Conservation (phyloP, 2,113 vertebrate genomes). For the Takifugu flavidus region DNA sequence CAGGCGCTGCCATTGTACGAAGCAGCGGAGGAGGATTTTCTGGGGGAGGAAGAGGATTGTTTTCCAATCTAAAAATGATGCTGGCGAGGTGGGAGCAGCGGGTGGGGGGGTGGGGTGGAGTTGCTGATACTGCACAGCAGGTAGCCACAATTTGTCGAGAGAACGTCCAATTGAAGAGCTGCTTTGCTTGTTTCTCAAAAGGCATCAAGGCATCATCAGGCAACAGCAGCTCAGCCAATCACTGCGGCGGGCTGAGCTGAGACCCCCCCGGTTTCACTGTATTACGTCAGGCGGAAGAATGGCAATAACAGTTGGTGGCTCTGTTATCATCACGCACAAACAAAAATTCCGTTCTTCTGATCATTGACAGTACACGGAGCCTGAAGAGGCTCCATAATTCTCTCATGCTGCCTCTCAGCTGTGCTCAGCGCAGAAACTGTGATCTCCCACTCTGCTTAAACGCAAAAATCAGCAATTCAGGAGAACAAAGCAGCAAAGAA, state of each 20-base stretch:
- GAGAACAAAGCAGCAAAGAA: constrained; percentile 39
- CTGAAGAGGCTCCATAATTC: neutral
- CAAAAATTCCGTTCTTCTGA: no score
- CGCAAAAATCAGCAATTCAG: constrained; percentile 22
- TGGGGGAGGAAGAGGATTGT: constrained; percentile 31
- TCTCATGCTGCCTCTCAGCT: neutral
- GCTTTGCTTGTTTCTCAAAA: neutral
- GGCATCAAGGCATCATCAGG: constrained; percentile 22
- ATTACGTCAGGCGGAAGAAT: constrained; percentile 1
- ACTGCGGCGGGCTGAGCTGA: constrained; percentile 31
- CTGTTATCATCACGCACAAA: no score
- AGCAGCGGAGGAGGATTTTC: constrained; percentile 32
- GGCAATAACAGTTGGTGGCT: no score
- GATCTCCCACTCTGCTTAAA: constrained; percentile 15
- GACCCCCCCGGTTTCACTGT: constrained; percentile 3
- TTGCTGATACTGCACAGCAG: constrained; percentile 23
- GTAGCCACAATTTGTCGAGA: constrained; percentile 21
- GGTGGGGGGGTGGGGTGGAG: neutral
- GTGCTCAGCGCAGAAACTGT: constrained; percentile 3
- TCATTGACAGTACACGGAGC: no score
- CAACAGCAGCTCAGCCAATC: constrained; percentile 65
- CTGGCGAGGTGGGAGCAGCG: constrained; percentile 15
- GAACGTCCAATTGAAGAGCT: constrained; percentile 34
- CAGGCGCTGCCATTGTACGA: constrained; percentile 17
- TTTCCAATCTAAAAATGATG: constrained; percentile 42